Evolutionary conservation across 2,113 vertebrate species (phyloP).

Genomic region (Channa maculata): DNA sequence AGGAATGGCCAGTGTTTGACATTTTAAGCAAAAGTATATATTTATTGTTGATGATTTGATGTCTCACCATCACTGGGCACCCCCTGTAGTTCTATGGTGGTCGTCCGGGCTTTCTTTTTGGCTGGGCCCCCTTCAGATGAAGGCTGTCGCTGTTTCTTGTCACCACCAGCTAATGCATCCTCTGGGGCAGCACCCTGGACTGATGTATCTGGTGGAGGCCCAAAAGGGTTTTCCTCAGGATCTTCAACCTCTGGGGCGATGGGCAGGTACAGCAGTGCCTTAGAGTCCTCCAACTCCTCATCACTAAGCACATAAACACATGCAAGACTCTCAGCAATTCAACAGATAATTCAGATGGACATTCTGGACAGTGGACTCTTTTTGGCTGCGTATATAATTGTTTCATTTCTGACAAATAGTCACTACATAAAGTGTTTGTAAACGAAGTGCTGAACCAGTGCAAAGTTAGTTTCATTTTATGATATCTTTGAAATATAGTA

Average conservation of each 20-base stretch:
- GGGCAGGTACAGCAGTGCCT: slow-evolving; percentile 95
- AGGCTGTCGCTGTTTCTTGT: slow-evolving; percentile 93
- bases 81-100: slow-evolving; percentile 96
- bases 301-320: slow-evolving; percentile 82
- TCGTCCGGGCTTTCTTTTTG: slow-evolving; percentile 98
- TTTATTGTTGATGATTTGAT: not conserved
- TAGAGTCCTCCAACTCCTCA: slow-evolving; percentile 96
- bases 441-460: too few species aligned
- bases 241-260: slow-evolving; percentile 98
- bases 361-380: not conserved
- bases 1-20: too few species aligned
- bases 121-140: slow-evolving; percentile 91
- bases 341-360: not conserved
- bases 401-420: not conserved
- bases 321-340: not conserved
- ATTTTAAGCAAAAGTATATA: too few species aligned
- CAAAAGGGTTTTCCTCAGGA: slow-evolving; percentile 97
- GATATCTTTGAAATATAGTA: too few species aligned
- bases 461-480: too few species aligned
- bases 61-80: slow-evolving; percentile 94
- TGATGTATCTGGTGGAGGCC: slow-evolving; percentile 91
- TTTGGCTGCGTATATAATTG: too few species aligned
- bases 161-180: slow-evolving; percentile 79
- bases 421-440: too few species aligned
- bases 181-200: slow-evolving; percentile 84